phyloP scores from a whole-genome alignment of 2,113 vertebrate species.

The Microcebus ravelobensis region DNA sequence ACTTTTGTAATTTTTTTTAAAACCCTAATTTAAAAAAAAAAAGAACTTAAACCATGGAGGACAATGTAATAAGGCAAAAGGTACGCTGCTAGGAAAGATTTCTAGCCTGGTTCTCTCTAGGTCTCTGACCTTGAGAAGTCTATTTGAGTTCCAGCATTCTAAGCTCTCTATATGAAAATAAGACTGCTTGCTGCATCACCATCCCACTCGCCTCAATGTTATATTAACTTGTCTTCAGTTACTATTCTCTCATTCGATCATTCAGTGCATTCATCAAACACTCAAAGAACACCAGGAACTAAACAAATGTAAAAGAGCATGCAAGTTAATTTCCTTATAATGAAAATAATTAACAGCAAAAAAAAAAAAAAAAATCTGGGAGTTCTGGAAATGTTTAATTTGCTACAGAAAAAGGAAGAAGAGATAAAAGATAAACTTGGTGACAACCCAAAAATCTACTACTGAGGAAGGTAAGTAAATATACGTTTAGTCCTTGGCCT shows the following conservation, averaged over 20 bases:
- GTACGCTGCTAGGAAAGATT: background rate
- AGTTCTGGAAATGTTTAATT: slow-evolving; percentile 29
- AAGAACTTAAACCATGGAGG: slow-evolving; percentile 4
- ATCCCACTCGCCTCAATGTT: background rate
- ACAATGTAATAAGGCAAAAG: background rate
- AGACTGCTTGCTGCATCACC: background rate
- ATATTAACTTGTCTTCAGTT: background rate
- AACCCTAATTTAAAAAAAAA: background rate
- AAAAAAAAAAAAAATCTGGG: background rate
- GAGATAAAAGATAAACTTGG: background rate
- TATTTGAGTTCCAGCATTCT: background rate
- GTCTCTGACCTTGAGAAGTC: background rate
- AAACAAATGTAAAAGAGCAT: slow-evolving; percentile 14
- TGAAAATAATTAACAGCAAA: slow-evolving; percentile 36
- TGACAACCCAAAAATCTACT: slow-evolving; percentile 23
- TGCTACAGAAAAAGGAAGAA: background rate
- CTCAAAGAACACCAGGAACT: background rate
- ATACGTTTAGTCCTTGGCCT: background rate
- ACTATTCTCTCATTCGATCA: slow-evolving; percentile 1
- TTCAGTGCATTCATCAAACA: slow-evolving; percentile 10
- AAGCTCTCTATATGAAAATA: background rate
- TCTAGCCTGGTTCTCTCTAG: background rate
- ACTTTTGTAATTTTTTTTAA: background rate
- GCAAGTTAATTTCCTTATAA: background rate
- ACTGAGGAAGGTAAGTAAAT: slow-evolving; percentile 14